Base-by-base conservation (phyloP, 2,113 vertebrate species). In the Grammomys dolichurus region DNA sequence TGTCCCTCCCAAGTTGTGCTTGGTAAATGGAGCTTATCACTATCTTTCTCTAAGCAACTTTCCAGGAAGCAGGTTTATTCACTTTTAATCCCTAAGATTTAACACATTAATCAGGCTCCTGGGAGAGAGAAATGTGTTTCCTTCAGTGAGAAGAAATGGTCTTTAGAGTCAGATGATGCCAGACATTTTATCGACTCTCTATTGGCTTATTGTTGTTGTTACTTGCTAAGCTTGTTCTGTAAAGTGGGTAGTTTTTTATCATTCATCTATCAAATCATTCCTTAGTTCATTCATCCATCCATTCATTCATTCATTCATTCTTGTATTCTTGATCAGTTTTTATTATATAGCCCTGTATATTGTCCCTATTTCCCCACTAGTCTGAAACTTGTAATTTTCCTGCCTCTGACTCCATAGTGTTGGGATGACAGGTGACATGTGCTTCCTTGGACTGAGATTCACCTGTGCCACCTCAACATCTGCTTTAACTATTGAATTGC, bases 21-120 rank as follows among this genome's bases (percentile, higher is more conserved):
- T 31, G 19, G 63, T 12, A 48, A 86, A 51, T 67, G 84, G 63
- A 51, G 28, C 43, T 86, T 48, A 69, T 20, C 10, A 3, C 76
- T 73, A 33, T 54, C 20, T n/a, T 0, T 19, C 93, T 84, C 48
- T 77, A 17, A 77, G 51, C n/a, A 86, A 63, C 10, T 70, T 87
- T 5, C 69, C 78, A 84, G 67, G 60, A 95, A 87, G 31, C 11
- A 63, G 24, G 48, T 87, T 48, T 87, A 80, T 40, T 93, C 63
- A 46, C 73, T 58, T 89, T 70, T 76, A 80, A 90, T 80, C 65
- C 69, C 65, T 92, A 91, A 51, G 56, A 51, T 80, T 95, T 90
- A 92, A 81, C 43, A 51, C 26, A 48, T 93, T 88, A 40, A 75
- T 85, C 84, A 60, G 91, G 82, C 22, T 75, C 56, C 36, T 75